phyloP scores from a whole-genome alignment of 2,888 invertebrate genomes.

The Drosophila melanosoma region DNA sequence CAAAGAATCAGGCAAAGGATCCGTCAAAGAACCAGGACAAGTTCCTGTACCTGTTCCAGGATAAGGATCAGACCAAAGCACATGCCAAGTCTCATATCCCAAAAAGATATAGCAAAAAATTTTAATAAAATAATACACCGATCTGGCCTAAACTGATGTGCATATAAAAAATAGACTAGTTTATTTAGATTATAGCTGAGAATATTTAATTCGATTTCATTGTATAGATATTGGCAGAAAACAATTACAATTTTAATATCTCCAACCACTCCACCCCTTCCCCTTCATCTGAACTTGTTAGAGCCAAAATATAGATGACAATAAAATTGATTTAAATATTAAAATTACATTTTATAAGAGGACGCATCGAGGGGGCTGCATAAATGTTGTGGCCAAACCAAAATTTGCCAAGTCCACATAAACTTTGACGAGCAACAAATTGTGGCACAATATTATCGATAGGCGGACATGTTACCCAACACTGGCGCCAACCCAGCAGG shows the following conservation, averaged over 20 bases:
- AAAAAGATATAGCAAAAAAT: neutral
- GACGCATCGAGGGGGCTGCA: neutral
- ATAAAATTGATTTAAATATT: neutral
- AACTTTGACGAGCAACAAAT: neutral
- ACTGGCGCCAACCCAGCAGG: neutral
- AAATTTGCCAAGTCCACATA: neutral
- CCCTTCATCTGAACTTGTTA: neutral
- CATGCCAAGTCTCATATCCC: neutral
- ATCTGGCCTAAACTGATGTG: neutral
- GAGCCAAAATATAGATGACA: neutral
- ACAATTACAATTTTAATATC: neutral
- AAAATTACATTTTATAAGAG: neutral
- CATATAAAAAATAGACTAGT: neutral
- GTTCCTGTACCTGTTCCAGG: too few species aligned
- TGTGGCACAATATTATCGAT: constrained; percentile 25
- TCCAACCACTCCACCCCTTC: neutral
- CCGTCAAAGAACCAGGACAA: neutral
- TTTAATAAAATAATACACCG: neutral
- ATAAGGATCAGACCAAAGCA: neutral
- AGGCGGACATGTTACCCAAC: constrained; percentile 27
- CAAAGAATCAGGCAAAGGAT: neutral
- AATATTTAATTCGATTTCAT: neutral
- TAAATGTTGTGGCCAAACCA: neutral
- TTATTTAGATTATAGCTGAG: neutral
- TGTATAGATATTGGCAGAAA: neutral